phyloP scores from a whole-genome alignment of 2,888 invertebrate genomes.

The Sarcophaga variegata region DNA sequence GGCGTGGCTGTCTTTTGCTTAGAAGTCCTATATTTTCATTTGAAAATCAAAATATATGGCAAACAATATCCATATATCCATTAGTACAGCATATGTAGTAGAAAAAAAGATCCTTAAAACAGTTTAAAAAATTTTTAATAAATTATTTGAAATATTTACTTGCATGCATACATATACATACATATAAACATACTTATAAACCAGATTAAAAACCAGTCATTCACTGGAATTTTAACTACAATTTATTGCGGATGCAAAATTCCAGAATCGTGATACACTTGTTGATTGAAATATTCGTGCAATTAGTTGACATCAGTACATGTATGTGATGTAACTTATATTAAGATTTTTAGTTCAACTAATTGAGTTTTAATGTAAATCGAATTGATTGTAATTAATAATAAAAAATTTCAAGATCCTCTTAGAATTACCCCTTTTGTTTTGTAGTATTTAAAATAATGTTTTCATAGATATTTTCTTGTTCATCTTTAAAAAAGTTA shows the following conservation, averaged over 20 bases:
- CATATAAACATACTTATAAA: constrained; percentile 6
- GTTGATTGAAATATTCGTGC: constrained; percentile 25
- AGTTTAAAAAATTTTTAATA: neutral
- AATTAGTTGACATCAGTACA: constrained; percentile 18
- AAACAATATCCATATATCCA: neutral
- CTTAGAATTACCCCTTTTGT: too few relatives aligned
- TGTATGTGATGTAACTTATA: neutral
- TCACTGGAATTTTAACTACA: constrained; percentile 1
- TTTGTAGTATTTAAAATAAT: too few relatives aligned
- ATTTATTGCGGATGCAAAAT: constrained; percentile 6
- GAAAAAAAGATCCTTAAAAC: neutral
- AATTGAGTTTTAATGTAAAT: neutral
- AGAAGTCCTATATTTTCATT: constrained; percentile 39
- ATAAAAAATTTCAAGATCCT: neutral
- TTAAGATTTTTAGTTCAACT: neutral
- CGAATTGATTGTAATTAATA: neutral
- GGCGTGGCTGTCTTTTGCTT: constrained; percentile 35
- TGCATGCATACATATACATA: neutral
- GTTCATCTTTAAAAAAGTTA: too few relatives aligned
- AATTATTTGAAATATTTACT: neutral
- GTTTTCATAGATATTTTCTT: too few relatives aligned
- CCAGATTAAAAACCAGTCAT: constrained; percentile 1
- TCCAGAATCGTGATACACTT: constrained; percentile 24
- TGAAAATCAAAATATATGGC: neutral
- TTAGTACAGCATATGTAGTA: neutral